Conservation (phyloP, 2,888 invertebrate species). For the Nezara viridula region DNA sequence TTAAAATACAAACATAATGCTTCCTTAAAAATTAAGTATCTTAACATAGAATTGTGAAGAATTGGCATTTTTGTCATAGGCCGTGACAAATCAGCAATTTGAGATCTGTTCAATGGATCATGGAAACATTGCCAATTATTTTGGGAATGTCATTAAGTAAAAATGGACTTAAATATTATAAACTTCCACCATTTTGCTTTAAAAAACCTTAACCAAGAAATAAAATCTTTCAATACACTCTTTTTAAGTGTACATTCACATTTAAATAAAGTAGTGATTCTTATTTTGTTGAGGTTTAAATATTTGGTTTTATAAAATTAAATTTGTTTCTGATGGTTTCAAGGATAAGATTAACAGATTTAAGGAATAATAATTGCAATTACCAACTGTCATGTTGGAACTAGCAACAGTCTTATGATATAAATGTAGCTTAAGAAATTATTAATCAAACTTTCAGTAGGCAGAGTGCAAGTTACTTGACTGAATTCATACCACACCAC, state of each 20-base stretch:
- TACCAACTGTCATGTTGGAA: too few relatives aligned
- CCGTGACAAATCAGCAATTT: conserved; percentile 47
- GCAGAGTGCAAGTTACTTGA: not conserved
- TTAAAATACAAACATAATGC: conserved; percentile 57
- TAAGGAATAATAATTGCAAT: not conserved
- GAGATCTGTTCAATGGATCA: conserved; percentile 49
- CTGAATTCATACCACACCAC: too few relatives aligned
- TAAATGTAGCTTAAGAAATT: not conserved
- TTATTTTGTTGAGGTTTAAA: not conserved
- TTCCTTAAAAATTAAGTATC: conserved; percentile 55
- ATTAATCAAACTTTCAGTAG: not conserved
- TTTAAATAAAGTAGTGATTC: not conserved
- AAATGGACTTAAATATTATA: not conserved
- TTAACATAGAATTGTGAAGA: conserved; percentile 46
- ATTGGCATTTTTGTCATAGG: conserved; percentile 49
- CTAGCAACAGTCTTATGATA: not conserved
- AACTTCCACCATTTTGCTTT: conserved; percentile 43
- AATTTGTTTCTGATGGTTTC: conserved; percentile 16
- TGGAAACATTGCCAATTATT: conserved; percentile 16
- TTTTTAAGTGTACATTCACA: not conserved
- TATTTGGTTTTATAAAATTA: not conserved
- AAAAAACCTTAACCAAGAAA: not conserved
- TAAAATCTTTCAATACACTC: not conserved
- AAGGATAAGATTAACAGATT: not conserved
- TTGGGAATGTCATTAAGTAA: conserved; percentile 42